phyloP scores from a whole-genome alignment of 2,888 invertebrate genomes.

The Acleris cristana region DNA sequence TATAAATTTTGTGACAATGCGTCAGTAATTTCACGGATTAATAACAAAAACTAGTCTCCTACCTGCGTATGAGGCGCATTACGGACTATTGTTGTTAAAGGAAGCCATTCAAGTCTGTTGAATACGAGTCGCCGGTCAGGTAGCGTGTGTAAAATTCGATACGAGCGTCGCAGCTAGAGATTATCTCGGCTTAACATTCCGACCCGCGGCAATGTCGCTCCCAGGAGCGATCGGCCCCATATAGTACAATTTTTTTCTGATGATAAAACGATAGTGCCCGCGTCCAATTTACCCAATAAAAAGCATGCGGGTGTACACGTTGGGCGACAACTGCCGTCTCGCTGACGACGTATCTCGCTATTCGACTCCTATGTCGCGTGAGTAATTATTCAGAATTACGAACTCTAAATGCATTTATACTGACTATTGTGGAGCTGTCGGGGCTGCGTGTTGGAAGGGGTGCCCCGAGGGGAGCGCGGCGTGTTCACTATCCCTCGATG shows the following conservation, averaged over 20 bases:
- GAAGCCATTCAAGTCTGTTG: slow-evolving; percentile 73
- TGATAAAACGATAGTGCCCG: slow-evolving; percentile 63
- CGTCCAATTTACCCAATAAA: slow-evolving; percentile 78
- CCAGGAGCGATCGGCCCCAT: slow-evolving; percentile 54
- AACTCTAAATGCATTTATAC: slow-evolving; percentile 60
- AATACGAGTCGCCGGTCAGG: slow-evolving; percentile 67
- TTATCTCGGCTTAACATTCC: slow-evolving; percentile 82
- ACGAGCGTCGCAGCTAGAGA: slow-evolving; percentile 65
- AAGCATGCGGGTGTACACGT: slow-evolving; percentile 71
- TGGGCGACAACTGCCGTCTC: slow-evolving; percentile 52
- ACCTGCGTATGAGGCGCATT: slow-evolving; percentile 64
- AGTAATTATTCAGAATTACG: slow-evolving; percentile 73
- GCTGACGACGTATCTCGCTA: slow-evolving; percentile 44
- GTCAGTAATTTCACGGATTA: slow-evolving; percentile 43
- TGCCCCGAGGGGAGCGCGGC: slow-evolving; percentile 27
- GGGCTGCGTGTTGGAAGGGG: slow-evolving; percentile 26
- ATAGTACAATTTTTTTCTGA: slow-evolving; percentile 63
- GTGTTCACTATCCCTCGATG: slow-evolving; percentile 14
- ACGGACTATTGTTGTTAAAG: slow-evolving; percentile 66
- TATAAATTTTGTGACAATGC: slow-evolving; percentile 31
- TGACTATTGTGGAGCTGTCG: slow-evolving; percentile 43
- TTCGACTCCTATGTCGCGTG: slow-evolving; percentile 56
- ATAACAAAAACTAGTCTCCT: slow-evolving; percentile 59
- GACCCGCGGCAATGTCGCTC: slow-evolving; percentile 55
- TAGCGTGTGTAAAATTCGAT: slow-evolving; percentile 79